Base-by-base conservation (phyloP, 92 coral and sea anemone species). In the Palythoa heliodiscus region DNA sequence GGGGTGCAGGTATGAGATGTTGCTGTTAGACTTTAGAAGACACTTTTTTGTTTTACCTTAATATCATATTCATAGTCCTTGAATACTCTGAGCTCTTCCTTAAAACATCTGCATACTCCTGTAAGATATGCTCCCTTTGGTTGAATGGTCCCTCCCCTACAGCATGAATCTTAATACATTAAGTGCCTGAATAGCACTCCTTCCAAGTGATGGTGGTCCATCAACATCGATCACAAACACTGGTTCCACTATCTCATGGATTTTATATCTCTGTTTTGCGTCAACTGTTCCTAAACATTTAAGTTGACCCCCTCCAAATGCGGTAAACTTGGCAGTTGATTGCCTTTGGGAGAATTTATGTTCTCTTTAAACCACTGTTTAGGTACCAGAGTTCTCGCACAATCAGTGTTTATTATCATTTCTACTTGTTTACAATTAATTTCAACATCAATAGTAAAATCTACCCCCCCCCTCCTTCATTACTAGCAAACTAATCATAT, bases 151-250 rank as follows among this genome's bases (percentile, higher is more conserved):
- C 87, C 68, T 70, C 79, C 71, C 87, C 82, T 7, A 84, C 88
- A 71, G 88, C 88, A 52, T 84, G 83, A 10, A 84, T 84, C 14
- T 73, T 84, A 19, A 84, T 22, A 84, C 35, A 74, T 73, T 52
- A 53, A 84, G 80, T 47, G 88, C 73, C 58, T 22, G 71, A 37
- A 72, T 73, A 15, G 88, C 85, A 86, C 86, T 77, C 76, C 84
- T 77, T 40, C 85, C 88, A 11, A 86, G 63, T 43, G 61, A 39
- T 77, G 89, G 66, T 11, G 86, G 89, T 5, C 86, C 89, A 16
- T 86, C 75, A 39, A 86, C 89, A 86, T 86, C 76, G 24, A 86
- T 38, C 60, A 77, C 86, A 86, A 75, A 75, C 64, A 86, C 77
- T 76, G 85, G 74, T 50, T 86, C 85, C 69, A 77, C 77, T 19